phyloP scores from a whole-genome alignment of 2,888 invertebrate species.

The Ormyrus thymus region DNA sequence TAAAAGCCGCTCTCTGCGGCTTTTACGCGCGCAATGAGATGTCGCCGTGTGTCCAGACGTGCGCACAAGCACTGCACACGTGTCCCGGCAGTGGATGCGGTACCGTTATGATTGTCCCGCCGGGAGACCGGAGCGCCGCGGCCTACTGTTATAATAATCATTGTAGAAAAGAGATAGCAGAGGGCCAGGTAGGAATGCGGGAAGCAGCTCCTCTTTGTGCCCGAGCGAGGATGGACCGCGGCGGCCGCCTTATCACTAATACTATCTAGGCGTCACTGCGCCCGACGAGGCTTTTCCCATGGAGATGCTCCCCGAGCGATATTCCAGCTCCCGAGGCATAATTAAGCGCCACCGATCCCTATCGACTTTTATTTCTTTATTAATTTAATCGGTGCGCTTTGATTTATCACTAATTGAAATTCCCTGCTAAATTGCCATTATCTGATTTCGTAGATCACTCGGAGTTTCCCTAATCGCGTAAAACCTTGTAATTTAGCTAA shows the following conservation, averaged over 20 bases:
- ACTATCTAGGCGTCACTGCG: constrained; percentile 55
- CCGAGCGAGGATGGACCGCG: constrained; percentile 45
- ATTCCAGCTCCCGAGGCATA: constrained; percentile 53
- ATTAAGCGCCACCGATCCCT: constrained; percentile 24
- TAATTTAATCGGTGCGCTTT: not conserved
- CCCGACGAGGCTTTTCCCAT: constrained; percentile 25
- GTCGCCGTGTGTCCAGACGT: no score
- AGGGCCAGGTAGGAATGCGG: constrained; percentile 44
- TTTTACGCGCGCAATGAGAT: no score
- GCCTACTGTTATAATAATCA: constrained; percentile 71
- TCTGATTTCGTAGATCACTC: not conserved
- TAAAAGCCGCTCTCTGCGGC: no score
- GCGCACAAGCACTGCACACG: no score
- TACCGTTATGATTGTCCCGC: constrained; percentile 71
- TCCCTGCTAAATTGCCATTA: no score
- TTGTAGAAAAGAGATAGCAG: constrained; percentile 63
- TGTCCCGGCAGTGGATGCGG: constrained; percentile 65
- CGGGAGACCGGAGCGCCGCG: constrained; percentile 29
- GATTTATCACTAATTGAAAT: no score
- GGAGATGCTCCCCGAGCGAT: constrained; percentile 43
- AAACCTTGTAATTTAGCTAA: not conserved
- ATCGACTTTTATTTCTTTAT: constrained; percentile 19
- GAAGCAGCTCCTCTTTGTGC: constrained; percentile 32
- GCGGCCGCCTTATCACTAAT: constrained; percentile 55
- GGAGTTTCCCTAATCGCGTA: not conserved